Base-by-base conservation (phyloP, 2,113 vertebrate species). In the Tangachromis dhanisi region DNA sequence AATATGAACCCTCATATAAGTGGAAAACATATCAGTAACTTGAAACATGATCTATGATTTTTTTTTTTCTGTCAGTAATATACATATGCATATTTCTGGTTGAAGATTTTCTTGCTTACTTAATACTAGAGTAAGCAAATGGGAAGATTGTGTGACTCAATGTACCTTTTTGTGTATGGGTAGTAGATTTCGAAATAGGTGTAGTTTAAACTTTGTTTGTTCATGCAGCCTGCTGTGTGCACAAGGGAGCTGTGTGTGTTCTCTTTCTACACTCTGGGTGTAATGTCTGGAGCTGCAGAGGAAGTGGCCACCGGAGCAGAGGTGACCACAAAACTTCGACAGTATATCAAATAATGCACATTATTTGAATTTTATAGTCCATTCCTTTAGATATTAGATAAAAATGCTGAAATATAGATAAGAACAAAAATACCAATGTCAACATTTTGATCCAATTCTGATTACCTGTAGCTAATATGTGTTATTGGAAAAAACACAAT, bases 231-330 rank as follows among this genome's bases (percentile, higher is more conserved):
- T 0, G 98, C 99, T 0, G 99, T 99, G 71, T 99, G 99, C 95
- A 99, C 99, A 33, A 97, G 99, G 82, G 98, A 99, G 84, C 96
- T 99, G 87, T 99, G 99, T 0, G 99, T 99, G 92, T 99, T 99
- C 96, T 99, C 99, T 87, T 99, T 99, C 95, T 99, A 99, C 96
- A 99, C 99, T 2, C 94, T 99, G 96, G 99, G 98, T 2, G 98
- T 99, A 93, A 99, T 99, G 99, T 99, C 99, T 0, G 99, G 99
- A 8, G 98, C 98, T 1, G 98, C 99, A 1, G 99, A 99, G 92
- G 99, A 99, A 92, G 99, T 99, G 92, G 99, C 99, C 88, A 99
- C 99, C 0, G 99, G 99, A 68, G 98, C 99, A 1, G 99, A 99
- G 98, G 99, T 99, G 95, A 95, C 19, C 24, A 61, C 45, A 83